Conservation (phyloP, 2,113 vertebrate genomes). For the Rhynchomys soricoides region DNA sequence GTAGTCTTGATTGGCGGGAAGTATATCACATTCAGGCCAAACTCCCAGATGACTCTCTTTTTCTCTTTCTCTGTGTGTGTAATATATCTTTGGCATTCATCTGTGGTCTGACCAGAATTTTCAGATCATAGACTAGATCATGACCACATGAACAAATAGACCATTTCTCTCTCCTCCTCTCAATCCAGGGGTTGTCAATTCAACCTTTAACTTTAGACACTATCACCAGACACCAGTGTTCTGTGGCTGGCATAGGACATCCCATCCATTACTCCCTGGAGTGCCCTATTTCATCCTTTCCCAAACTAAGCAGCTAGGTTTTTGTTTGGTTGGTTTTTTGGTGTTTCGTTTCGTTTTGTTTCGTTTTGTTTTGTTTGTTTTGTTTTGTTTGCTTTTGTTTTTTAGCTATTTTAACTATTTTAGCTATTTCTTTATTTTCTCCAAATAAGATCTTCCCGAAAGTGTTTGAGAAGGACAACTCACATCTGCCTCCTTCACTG, state of each 20-base stretch:
- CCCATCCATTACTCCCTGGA: not conserved
- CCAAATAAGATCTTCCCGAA: conserved; percentile 8
- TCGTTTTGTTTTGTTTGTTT: no score
- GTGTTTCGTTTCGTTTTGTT: no score
- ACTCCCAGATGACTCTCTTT: conserved; percentile 7
- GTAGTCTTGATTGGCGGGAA: not conserved
- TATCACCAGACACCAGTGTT: not conserved
- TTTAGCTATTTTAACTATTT: not conserved
- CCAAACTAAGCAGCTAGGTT: not conserved
- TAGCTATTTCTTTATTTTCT: not conserved
- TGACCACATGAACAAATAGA: conserved; percentile 2
- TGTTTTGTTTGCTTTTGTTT: no score
- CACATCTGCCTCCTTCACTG: not conserved
- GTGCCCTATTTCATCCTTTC: not conserved
- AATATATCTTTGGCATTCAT: not conserved
- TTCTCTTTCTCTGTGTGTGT: not conserved
- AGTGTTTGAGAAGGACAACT: not conserved
- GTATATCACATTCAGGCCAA: not conserved
- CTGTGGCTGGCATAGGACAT: not conserved
- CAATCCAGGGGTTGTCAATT: not conserved
- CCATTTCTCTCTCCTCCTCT: not conserved
- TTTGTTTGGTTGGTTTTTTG: no score
- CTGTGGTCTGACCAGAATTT: not conserved
- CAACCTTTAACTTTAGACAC: not conserved
- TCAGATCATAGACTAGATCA: not conserved